Percentiles rank a stretch among this genome's conserved stretches.
Evolutionary conservation across 2,888 invertebrate species (phyloP).

Genomic region (Drosophila borborema): DNA sequence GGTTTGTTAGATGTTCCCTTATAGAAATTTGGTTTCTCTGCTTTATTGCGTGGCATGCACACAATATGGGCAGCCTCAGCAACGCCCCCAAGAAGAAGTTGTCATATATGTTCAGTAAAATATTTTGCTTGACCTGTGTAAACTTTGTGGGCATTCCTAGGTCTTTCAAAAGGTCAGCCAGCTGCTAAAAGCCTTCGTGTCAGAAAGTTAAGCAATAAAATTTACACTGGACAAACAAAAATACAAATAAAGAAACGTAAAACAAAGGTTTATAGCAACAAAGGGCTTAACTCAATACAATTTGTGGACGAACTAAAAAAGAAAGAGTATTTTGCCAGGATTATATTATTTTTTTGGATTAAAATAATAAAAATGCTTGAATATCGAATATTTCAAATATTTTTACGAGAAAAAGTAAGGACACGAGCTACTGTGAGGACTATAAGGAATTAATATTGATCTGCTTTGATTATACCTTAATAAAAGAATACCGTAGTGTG

Average conservation of each 20-base stretch:
- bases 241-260: slow-evolving; percentile 30
- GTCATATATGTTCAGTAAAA: slow-evolving; percentile 68
- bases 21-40: slow-evolving; percentile 26
- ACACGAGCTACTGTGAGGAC: too few species aligned
- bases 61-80: slow-evolving; percentile 39
- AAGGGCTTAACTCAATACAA: slow-evolving; percentile 12
- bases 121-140: slow-evolving; percentile 76
- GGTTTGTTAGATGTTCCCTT: slow-evolving; percentile 14
- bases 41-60: slow-evolving; percentile 47
- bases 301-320: background rate
- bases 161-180: slow-evolving; percentile 59
- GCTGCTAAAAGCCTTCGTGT: slow-evolving; percentile 63
- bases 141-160: slow-evolving; percentile 66
- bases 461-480: background rate
- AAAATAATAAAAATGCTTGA: too few species aligned
- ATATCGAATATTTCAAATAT: background rate
- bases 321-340: background rate
- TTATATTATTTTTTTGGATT: too few species aligned
- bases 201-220: slow-evolving; percentile 72
- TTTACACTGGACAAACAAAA: slow-evolving; percentile 40
- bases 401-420: background rate
- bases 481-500: too few species aligned
- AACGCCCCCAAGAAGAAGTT: slow-evolving; percentile 52
- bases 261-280: slow-evolving; percentile 21
- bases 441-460: background rate